Evolutionary conservation across 2,113 vertebrate species (phyloP).

Genomic region (Rhabdornis inornatus): DNA sequence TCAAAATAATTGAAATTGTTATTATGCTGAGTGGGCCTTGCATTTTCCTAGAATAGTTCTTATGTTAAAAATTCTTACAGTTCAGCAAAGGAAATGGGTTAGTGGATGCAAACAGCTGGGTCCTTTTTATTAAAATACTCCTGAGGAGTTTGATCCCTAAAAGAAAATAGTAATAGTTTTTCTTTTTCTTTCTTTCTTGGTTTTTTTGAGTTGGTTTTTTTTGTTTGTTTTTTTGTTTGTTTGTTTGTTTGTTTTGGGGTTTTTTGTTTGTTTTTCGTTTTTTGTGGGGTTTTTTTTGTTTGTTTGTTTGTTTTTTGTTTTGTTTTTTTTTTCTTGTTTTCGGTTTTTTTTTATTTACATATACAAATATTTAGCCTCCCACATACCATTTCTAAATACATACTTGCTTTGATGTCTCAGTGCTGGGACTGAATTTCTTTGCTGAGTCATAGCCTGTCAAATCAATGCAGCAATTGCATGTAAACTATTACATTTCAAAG

Average conservation of each 20-base stretch:
- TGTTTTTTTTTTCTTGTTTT: not conserved
- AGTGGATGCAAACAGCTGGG: not conserved
- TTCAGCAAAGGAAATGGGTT: not conserved
- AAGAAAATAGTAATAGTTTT: not conserved
- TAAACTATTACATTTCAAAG: constrained; percentile 25
- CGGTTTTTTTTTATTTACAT: not conserved
- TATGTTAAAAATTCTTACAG: not conserved
- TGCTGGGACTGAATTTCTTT: constrained; percentile 5
- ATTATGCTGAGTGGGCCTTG: not conserved
- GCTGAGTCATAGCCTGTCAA: constrained; percentile 35
- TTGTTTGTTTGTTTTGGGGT: too few relatives aligned
- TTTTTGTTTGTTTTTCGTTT: too few relatives aligned
- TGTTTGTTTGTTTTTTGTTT: not conserved
- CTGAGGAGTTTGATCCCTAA: not conserved
- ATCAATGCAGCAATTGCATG: not conserved
- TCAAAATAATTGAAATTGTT: not conserved
- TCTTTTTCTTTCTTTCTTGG: too few relatives aligned
- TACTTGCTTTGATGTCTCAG: constrained; percentile 3
- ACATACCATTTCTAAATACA: not conserved
- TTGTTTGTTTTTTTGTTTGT: not conserved
- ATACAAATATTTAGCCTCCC: not conserved
- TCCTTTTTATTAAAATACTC: not conserved
- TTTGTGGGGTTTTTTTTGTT: too few relatives aligned
- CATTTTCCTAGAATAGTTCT: not conserved
- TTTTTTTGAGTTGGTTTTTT: not conserved